phyloP scores from a whole-genome alignment of 2,797 vertebrate genomes.

The Chiroxiphia lanceolata region DNA sequence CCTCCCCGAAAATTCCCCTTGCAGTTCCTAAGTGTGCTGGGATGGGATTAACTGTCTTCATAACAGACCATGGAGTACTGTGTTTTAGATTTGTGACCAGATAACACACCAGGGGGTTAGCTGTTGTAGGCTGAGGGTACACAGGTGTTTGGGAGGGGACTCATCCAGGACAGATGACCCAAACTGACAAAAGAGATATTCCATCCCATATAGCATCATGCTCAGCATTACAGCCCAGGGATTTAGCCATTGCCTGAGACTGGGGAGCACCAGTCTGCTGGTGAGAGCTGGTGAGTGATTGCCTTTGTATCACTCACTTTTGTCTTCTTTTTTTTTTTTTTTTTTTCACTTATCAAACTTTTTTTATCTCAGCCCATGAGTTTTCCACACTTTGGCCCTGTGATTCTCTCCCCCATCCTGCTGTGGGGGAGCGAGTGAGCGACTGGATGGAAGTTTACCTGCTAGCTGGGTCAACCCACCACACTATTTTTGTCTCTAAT shows the following conservation, averaged over 20 bases:
- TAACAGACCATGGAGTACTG: not conserved
- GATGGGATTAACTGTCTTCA: not conserved
- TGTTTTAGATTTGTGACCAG: not conserved
- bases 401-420: not conserved
- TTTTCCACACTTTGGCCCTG: not conserved
- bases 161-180: not conserved
- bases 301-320: not conserved
- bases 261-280: not conserved
- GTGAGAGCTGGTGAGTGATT: not conserved
- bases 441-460: not conserved
- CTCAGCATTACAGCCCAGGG: not conserved
- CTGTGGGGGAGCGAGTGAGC: not conserved
- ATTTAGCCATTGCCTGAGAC: not conserved
- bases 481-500: not conserved
- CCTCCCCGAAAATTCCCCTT: not conserved
- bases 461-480: not conserved
- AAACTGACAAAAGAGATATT: not conserved
- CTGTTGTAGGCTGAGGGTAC: not conserved
- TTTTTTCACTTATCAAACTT: not conserved
- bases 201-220: fast-evolving
- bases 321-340: not conserved
- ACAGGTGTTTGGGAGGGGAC: not conserved
- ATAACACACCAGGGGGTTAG: not conserved
- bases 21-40: not conserved
- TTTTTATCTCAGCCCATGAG: not conserved